Evolutionary conservation across 2,888 invertebrate species (phyloP), one percentile per base, ranked within the genome.

Genomic region (Leucoma salicis): DNA sequence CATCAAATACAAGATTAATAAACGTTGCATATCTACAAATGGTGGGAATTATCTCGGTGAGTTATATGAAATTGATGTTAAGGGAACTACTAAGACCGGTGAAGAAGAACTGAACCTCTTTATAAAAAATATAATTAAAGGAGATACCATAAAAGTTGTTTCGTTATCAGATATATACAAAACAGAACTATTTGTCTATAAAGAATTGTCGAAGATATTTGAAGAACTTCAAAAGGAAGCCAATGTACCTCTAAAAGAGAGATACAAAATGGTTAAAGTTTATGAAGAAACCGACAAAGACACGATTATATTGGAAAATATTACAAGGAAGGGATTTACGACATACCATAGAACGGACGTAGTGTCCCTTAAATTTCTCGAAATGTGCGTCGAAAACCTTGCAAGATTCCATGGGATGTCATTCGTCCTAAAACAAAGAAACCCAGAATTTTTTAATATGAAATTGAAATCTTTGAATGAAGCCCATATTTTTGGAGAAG

Each of bases 1-100:
- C n/a, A 33, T n/a, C 5, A 36, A 28, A 18, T 52, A n/a, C 13
- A 21, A 21, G 0, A 31, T 55, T 16, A 35, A 48, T 6, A 57
- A 52, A 14, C 39, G 35, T 33, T 6, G 29, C 10, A 21, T 40
- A 1, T 75, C 63, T 0, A 64, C 73, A 2, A 61, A 69, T 16
- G 80, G 82, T 10, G 76, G 71, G 0, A 80, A 70, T 45, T 82
- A 67, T 38, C 49, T 80, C 1, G 78, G 68, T 2, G 39, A 46
- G 2, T 41, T 80, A 1, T 71, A 61, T 34, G 72, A 70, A 59
- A 54, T 78, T 3, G 61, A 73, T 24, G 50, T 80, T 2, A 68
- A 60, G 53, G 82, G 78, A 6, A 48, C 57, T 55, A 74, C 78
- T 0, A 42, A 42, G 3, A 34, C 58, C 2, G 74, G 70, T 0